phyloP scores from a whole-genome alignment of 2,888 invertebrate genomes.

The Monopis laevigella region DNA sequence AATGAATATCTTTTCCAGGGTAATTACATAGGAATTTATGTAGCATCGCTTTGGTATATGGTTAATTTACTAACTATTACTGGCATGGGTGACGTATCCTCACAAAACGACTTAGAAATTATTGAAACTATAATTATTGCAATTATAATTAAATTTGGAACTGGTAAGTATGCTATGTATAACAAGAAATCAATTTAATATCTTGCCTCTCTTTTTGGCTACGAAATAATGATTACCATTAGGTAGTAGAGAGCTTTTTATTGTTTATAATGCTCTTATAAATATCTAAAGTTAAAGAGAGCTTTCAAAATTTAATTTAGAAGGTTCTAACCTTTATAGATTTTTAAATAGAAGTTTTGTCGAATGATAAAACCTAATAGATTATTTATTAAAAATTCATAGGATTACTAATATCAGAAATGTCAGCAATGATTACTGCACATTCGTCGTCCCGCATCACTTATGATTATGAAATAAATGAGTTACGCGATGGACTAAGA shows the following conservation, averaged over 20 bases:
- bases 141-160: conserved; percentile 58
- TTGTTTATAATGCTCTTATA: too few relatives aligned
- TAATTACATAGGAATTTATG: conserved; percentile 46
- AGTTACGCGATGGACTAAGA: conserved; percentile 53
- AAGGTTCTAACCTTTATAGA: too few relatives aligned
- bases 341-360: too few relatives aligned
- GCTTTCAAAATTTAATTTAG: too few relatives aligned
- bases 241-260: too few relatives aligned
- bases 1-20: conserved; percentile 41
- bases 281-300: too few relatives aligned
- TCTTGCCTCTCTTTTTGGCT: too few relatives aligned
- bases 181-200: too few relatives aligned
- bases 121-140: conserved; percentile 54
- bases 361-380: too few relatives aligned
- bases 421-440: conserved; percentile 61
- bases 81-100: conserved; percentile 59
- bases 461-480: conserved; percentile 61
- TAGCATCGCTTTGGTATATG: conserved; percentile 58
- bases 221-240: too few relatives aligned
- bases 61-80: conserved; percentile 59
- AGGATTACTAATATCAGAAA: conserved; percentile 63
- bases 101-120: conserved; percentile 54
- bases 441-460: conserved; percentile 56
- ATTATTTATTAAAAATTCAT: conserved; percentile 13
- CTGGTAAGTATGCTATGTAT: too few relatives aligned